Conservation (phyloP, 2,797 vertebrate species). For the Ceyx erithaca region DNA sequence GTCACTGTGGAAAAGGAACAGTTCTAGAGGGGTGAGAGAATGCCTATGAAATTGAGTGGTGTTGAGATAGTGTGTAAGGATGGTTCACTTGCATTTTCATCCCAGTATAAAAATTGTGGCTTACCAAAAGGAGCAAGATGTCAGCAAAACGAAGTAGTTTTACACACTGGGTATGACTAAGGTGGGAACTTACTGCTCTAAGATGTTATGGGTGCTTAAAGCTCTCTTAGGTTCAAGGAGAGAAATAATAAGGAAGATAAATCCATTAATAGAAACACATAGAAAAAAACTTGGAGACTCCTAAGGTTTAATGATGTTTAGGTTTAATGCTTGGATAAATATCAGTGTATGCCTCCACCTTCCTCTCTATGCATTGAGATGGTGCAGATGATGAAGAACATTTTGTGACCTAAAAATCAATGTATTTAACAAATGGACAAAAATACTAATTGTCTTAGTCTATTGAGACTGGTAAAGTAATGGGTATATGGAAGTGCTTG, state of each 20-base stretch:
- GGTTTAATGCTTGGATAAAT: not conserved
- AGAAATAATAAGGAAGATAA: not conserved
- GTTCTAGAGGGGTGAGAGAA: not conserved
- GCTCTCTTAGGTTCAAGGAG: not conserved
- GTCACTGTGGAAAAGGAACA: not conserved
- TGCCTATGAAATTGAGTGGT: not conserved
- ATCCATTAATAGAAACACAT: not conserved
- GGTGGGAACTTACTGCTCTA: not conserved
- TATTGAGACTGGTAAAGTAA: not conserved
- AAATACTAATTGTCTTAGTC: not conserved
- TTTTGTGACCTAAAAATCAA: not conserved
- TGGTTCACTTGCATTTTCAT: not conserved
- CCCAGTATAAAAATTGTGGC: not conserved
- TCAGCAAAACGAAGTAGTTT: not conserved
- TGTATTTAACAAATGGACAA: not conserved
- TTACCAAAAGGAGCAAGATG: not conserved
- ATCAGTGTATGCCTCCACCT: not conserved
- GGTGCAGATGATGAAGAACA: not conserved
- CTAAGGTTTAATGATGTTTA: not conserved
- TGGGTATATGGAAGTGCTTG: not conserved
- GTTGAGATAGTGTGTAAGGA: not conserved
- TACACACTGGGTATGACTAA: not conserved
- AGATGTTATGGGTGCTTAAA: not conserved
- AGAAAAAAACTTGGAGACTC: not conserved
- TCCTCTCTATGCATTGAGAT: not conserved